Percentiles rank a stretch among this genome's conserved stretches.
phyloP scores from a whole-genome alignment of 2,797 vertebrate genomes.

The Corythornis leucogaster region DNA sequence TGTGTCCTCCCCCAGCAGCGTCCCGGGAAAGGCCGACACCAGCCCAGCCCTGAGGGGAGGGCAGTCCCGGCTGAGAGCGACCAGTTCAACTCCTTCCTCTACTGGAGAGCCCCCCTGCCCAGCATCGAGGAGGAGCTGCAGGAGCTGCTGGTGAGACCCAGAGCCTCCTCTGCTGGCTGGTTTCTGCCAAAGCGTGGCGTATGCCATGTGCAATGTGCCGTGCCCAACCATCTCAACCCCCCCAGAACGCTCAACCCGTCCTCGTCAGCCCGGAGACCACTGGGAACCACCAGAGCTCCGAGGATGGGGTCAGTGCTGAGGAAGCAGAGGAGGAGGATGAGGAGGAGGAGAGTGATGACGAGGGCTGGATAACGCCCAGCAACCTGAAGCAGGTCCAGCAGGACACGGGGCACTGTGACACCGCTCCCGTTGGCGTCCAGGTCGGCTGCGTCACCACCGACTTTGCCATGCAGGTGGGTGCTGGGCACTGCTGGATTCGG shows the following conservation, averaged over 20 bases:
- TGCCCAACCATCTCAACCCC: neutral
- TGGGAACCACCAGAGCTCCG: neutral
- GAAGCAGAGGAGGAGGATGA: conserved; percentile 44
- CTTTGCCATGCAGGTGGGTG: conserved; percentile 94
- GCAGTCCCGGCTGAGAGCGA: accelerated
- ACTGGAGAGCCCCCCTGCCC: conserved; percentile 89
- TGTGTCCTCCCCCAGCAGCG: neutral
- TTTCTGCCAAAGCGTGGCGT: accelerated
- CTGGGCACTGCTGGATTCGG: neutral
- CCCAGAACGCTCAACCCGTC: neutral
- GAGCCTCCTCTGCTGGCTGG: accelerated
- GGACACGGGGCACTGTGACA: conserved; percentile 76
- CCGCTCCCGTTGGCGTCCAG: conserved; percentile 72
- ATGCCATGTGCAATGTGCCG: accelerated
- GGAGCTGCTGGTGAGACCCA: conserved; percentile 84
- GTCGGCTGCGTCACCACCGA: conserved; percentile 95
- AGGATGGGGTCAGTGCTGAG: neutral
- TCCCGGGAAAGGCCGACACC: neutral
- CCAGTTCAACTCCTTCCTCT: conserved; percentile 87
- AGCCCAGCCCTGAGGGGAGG: neutral
- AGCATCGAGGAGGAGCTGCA: conserved; percentile 83
- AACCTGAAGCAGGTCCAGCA: conserved; percentile 90
- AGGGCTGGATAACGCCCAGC: conserved; percentile 94
- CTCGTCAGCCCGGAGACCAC: neutral
- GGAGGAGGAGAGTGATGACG: conserved; percentile 60